Percentiles rank a stretch among this genome's conserved stretches.
phyloP scores from a whole-genome alignment of 2,888 invertebrate species.

The Pristionchus entomophagus region DNA sequence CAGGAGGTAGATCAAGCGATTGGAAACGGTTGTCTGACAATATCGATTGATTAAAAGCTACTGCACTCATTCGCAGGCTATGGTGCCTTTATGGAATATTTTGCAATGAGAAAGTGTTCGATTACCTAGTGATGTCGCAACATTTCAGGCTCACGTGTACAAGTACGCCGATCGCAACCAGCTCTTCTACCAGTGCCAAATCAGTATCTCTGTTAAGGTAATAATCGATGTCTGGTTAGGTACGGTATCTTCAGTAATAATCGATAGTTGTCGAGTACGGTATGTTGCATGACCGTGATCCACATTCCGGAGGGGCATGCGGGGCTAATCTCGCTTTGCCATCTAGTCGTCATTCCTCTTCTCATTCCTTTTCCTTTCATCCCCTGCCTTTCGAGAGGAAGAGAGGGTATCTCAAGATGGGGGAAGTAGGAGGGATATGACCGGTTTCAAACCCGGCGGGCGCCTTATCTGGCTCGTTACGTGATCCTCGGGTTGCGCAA shows the following conservation, averaged over 20 bases:
- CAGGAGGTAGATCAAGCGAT: too few species aligned
- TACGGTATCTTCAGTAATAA: neutral
- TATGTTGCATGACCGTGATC: neutral
- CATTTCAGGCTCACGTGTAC: conserved; percentile 72
- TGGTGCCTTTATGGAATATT: too few species aligned
- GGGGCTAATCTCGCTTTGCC: conserved; percentile 2
- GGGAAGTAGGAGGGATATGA: neutral
- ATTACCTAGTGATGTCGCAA: neutral
- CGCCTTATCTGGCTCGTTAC: conserved; percentile 36
- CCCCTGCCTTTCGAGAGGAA: conserved; percentile 27
- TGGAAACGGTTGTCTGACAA: neutral
- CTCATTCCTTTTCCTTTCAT: conserved; percentile 17
- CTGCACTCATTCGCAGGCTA: too few species aligned
- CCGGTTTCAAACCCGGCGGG: conserved; percentile 1
- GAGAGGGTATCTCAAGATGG: neutral
- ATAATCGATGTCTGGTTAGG: too few species aligned
- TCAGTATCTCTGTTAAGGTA: conserved; percentile 68
- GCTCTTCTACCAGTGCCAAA: conserved; percentile 74
- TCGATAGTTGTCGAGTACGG: neutral
- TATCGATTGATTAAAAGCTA: neutral
- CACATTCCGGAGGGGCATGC: neutral
- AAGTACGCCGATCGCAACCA: conserved; percentile 70
- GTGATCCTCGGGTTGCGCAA: conserved; percentile 1
- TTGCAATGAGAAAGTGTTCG: neutral
- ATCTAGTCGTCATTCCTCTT: neutral